A percentile compares a stretch with the other conserved stretches of the same genome.
These are phyloP conservation scores for Prochilodus magdalenae DNA, from an alignment of 2,113 vertebrate species.

Conservation along the genomic window DNA sequence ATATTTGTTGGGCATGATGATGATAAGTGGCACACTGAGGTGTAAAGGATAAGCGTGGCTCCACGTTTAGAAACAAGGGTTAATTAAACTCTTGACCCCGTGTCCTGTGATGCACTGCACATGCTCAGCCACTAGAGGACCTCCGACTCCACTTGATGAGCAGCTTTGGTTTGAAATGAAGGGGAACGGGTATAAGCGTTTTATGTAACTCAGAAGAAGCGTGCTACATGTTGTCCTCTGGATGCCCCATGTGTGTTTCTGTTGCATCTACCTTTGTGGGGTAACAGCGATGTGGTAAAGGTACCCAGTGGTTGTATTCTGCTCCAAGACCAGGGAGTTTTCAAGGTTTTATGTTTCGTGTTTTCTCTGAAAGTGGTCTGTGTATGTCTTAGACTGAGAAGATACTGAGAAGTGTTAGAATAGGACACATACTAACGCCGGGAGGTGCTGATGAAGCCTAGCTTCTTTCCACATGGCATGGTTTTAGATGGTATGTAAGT, in stretches of 20 bases:
- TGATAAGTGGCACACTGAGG: too few relatives aligned
- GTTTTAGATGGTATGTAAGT: too few relatives aligned
- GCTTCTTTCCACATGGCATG: too few relatives aligned
- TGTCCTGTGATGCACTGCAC: not conserved
- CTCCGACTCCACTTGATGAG: conserved; percentile 14
- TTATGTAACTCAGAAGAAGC: conserved; percentile 2
- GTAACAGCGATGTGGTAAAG: not conserved
- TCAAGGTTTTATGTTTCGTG: not conserved
- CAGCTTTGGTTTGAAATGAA: not conserved
- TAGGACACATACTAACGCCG: too few relatives aligned
- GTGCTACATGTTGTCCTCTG: not conserved
- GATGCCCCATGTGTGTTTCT: not conserved
- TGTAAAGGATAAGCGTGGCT: not conserved
- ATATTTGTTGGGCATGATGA: too few relatives aligned
- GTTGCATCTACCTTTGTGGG: not conserved
- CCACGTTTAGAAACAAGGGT: not conserved
- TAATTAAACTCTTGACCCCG: not conserved
- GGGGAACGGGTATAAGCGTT: too few relatives aligned
- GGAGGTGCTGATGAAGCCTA: too few relatives aligned
- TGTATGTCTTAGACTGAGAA: too few relatives aligned
- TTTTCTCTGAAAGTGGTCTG: not conserved
- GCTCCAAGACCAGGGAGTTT: too few relatives aligned
- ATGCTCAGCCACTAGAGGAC: conserved; percentile 13
- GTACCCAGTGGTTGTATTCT: not conserved
- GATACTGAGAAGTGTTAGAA: too few relatives aligned